Evolutionary conservation across 2,797 vertebrate genomes (phyloP), one percentile per base, ranked within the genome.

Genomic region (Chanos chanos): DNA sequence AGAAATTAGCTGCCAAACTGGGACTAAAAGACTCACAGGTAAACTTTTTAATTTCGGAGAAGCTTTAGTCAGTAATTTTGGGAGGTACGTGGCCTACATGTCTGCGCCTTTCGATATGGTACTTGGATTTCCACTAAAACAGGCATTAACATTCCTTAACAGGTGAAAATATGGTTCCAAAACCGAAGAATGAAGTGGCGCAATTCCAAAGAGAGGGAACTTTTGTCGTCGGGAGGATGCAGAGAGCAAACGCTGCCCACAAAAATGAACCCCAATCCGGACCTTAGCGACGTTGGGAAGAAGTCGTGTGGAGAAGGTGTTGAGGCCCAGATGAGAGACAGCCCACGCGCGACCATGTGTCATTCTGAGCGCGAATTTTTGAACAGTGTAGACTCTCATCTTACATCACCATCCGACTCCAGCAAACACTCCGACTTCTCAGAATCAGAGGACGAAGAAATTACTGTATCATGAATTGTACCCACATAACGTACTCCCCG

Each of bases 151-250:
- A 31, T 30, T 56, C 28, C 39, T 44, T 5, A 7, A 3, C 43
- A 99, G 97, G 97, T 99, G 61, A 99, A 99, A 85, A 99, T 99
- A 79, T 99, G 97, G 97, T 99, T 99, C 77, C 96, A 99, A 78
- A 99, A 99, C 82, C 89, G 96, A 59, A 90, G 97, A 73, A 99
- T 99, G 97, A 99, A 99, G 61, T 99, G 96, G 97, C 91, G 97
- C 37, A 99, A 99, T 82, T 99, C 93, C 41, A 99, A 99, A 71
- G 97, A 99, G 66, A 79, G 96, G 13, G 97, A 99, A 77, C 92
- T 99, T 13, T 86, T 99, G 49, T 97, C 95, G 0, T 92, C 94
- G 0, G 96, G 97, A 0, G 97, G 97, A 51, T 96, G 96, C 76
- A 86, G 97, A 9, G 95, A 99, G 59, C 97, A 99, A 84, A 99